Evolutionary conservation across 1,140 invertebrate genomes (phyloP), one percentile per base, ranked within the genome.

Genomic region (Neocloeon triangulifer): DNA sequence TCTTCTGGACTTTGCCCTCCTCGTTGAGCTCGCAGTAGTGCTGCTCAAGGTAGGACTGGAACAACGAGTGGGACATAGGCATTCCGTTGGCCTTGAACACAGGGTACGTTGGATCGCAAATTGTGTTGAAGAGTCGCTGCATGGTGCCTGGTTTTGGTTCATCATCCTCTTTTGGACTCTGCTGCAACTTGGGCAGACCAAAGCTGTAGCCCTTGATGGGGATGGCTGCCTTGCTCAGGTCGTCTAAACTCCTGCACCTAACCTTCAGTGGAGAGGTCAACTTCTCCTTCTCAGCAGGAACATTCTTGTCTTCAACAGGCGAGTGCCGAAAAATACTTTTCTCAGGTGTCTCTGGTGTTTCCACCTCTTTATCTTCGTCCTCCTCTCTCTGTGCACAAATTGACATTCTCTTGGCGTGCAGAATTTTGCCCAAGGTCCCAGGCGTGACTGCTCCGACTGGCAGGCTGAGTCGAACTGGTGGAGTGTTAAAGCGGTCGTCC

Each of bases 91-190:
- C 56, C 40, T 69, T 64, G 42, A 80, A 77, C 8, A 77, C 61
- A 15, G 76, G 77, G 56, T 69, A 74, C 29, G 54, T 59, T 13
- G 77, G 76, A 56, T 82, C 77, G 18, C 68, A 64, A 31, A 82
- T 77, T 1, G 75, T 76, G 33, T 68, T 64, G 10, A 22, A 32
- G 18, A 32, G 13, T 26, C n/a, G n/a, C n/a, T n/a, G n/a, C n/a
- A n/a, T n/a, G n/a, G n/a, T n/a, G n/a, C n/a, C n/a, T n/a, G n/a
- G 32, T 34, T 16, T 39, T 40, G 29, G 39, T 45, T 29, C 53
- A 6, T 51, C 44, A 34, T 49, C 48, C 13, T 54, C 13, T n/a
- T n/a, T n/a, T n/a, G n/a, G n/a, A 31, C 50, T 51, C 34, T 48
- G 41, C 30, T 50, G 49, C 2, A 53, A 15, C 19, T 47, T 49